Percentiles rank a stretch among this genome's conserved stretches.
These are phyloP conservation scores for Emydura subglobosa DNA, from an alignment of 2,113 vertebrate species.

Conservation along the genomic window DNA sequence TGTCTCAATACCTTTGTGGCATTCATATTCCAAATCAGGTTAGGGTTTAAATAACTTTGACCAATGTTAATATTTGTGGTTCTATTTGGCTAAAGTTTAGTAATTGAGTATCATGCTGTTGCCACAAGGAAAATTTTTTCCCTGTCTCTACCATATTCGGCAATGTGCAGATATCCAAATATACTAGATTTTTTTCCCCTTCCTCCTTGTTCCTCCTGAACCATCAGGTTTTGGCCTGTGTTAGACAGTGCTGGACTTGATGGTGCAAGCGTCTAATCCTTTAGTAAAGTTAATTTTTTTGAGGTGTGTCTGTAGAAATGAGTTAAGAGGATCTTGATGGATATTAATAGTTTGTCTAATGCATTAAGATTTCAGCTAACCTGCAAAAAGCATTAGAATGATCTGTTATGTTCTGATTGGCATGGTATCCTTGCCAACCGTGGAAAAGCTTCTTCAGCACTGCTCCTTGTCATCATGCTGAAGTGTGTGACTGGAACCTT, in stretches of 20 bases:
- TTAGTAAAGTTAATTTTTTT: not conserved
- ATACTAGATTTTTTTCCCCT: not conserved
- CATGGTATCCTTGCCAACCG: not conserved
- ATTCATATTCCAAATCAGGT: not conserved
- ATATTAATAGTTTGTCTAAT: not conserved
- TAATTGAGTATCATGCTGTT: not conserved
- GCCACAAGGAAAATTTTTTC: not conserved
- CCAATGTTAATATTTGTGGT: not conserved
- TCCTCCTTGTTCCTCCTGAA: not conserved
- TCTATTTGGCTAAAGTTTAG: not conserved
- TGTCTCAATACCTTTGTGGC: not conserved
- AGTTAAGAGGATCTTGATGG: not conserved
- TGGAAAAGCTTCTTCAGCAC: not conserved
- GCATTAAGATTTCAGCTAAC: not conserved
- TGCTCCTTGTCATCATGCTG: not conserved
- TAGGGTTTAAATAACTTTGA: not conserved
- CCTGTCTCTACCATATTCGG: not conserved
- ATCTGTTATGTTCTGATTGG: not conserved
- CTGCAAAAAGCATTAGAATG: not conserved
- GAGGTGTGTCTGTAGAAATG: not conserved
- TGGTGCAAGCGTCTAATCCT: not conserved
- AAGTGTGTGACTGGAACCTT: not conserved
- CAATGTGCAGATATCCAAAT: not conserved
- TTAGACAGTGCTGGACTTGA: not conserved
- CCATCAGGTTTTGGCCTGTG: not conserved